Conservation (phyloP, 2,113 vertebrate species). For the Protobothrops flavoviridis region DNA sequence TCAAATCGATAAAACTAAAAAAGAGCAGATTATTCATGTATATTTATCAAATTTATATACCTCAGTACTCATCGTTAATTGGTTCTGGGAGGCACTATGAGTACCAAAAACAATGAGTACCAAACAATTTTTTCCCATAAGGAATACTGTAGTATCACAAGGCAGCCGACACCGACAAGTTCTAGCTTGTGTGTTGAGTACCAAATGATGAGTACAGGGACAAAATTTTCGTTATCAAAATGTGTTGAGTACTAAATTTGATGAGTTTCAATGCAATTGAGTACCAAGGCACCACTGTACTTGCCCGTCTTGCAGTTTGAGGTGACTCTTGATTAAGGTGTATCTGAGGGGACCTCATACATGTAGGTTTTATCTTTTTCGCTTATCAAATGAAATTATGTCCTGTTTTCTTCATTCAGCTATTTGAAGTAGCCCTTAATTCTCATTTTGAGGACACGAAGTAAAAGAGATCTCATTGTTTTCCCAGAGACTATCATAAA, state of each 20-base stretch:
- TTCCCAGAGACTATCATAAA: neutral
- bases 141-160: neutral
- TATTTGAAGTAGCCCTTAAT: neutral
- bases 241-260: neutral
- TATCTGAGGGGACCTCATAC: neutral
- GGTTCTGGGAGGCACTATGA: neutral
- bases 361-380: neutral
- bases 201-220: neutral
- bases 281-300: neutral
- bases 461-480: neutral
- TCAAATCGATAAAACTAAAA: neutral
- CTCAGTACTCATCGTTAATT: neutral
- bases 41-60: neutral
- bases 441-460: neutral
- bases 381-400: neutral
- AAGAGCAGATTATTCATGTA: neutral
- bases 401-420: neutral
- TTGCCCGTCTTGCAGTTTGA: neutral
- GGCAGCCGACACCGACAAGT: neutral
- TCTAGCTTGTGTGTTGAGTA: neutral
- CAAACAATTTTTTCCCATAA: neutral
- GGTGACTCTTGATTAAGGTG: neutral
- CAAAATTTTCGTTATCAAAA: neutral
- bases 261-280: neutral
- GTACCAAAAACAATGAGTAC: neutral